Base-by-base conservation (phyloP, 1,140 invertebrate species). In the Protaetia brevitarsis region DNA sequence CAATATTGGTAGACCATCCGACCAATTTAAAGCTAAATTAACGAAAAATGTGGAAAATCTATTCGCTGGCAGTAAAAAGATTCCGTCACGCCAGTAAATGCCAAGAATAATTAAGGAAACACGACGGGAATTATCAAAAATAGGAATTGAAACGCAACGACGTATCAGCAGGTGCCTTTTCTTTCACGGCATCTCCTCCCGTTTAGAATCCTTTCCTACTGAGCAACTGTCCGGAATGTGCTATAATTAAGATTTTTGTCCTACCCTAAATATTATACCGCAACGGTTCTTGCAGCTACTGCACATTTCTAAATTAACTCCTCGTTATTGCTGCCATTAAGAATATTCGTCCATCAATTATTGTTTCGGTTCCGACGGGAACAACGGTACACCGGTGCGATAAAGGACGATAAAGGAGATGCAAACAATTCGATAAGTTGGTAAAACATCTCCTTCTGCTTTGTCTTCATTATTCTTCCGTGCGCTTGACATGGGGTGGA, bases 391-490 rank as follows among this genome's bases (percentile, higher is more conserved):
- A 37, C 34, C 10, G 34, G 34, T 37, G 34, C 10, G 2, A 16
- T 37, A 45, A 45, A 58, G 29, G 8, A 28, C 56, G 29, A 58
- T 58, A 58, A 58, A 27, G n/a, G n/a, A 30, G 56, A 58, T 30
- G 56, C 28, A 30, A 58, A 28, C 56, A 28, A 30, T 58, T 28
- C 28, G 56, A 58, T 58, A 58, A 58, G 56, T n/a, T 6, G n/a
- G 28, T 28, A 58, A 58, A 58, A n/a, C 7, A n/a, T n/a, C 31
- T 34, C n/a, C 31, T 34, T n/a, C 7, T 21, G 16, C 23, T 19
- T 45, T 13, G 10, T 37, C 34, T 37, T 37, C 16, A 21, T 56
- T 27, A 11, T 56, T 56, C 51, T 3, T 10, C 26, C 5, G 19
- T 27, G 19, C 51, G 5, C 13, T 56, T 19, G 11, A 56, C n/a